These are phyloP conservation scores for Julus scanicus DNA, from an alignment of 2,888 invertebrate genomes.

Conservation along the genomic window DNA sequence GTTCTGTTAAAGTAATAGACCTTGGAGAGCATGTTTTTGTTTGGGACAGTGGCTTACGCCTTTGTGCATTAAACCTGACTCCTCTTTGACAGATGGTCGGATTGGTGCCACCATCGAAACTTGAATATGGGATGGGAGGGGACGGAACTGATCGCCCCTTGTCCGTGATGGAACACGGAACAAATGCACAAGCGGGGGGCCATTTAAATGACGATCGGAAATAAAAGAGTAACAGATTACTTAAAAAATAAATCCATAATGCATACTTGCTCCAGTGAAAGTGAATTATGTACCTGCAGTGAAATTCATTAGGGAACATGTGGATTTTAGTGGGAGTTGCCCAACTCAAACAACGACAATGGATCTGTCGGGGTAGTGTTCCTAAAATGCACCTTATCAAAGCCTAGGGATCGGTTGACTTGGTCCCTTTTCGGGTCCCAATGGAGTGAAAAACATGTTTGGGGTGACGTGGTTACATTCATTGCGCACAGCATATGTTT, in stretches of 20 bases:
- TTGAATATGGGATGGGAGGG: conserved; percentile 28
- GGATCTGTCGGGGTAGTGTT: background rate
- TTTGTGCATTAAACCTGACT: conserved; percentile 20
- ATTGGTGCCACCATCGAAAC: conserved; percentile 20
- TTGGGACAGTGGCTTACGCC: background rate
- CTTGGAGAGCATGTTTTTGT: too few species aligned
- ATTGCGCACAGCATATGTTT: conserved; percentile 48
- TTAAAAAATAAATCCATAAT: conserved; percentile 36
- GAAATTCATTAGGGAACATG: conserved; percentile 20
- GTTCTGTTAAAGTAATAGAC: too few species aligned
- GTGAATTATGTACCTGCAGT: conserved; percentile 27
- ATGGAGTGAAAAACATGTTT: background rate
- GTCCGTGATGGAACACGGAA: background rate
- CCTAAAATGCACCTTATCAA: conserved; percentile 32
- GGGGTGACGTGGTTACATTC: conserved; percentile 46
- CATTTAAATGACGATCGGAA: conserved; percentile 34
- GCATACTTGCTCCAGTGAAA: conserved; percentile 23
- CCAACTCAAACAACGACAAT: background rate
- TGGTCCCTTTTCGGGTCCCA: conserved; percentile 19
- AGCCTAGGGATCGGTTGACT: background rate
- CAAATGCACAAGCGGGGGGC: conserved; percentile 24
- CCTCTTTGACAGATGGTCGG: conserved; percentile 42
- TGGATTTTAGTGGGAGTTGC: conserved; percentile 25
- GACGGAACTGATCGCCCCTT: background rate
- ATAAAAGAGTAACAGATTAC: conserved; percentile 42